Percentiles rank a stretch among this genome's conserved stretches.
Evolutionary conservation across 1,140 invertebrate species (phyloP).

Genomic region (Drosophila subpulchrella): DNA sequence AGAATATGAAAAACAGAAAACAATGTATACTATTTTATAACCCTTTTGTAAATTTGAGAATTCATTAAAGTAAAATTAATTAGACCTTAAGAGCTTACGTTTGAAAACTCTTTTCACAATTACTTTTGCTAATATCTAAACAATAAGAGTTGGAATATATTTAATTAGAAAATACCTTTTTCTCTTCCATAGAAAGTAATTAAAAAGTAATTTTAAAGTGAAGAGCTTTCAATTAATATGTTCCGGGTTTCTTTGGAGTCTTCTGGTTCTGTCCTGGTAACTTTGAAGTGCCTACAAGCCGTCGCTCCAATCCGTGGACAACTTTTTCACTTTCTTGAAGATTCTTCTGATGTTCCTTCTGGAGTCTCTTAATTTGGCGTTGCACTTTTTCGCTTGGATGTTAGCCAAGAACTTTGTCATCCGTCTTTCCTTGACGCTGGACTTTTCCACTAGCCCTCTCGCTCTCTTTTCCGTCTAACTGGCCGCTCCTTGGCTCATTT

Average conservation of each 20-base stretch:
- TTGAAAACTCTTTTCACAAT: too few species aligned
- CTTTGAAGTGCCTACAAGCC: constrained; percentile 4
- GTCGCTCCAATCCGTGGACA: background rate
- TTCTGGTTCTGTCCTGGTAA: background rate
- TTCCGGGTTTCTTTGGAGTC: background rate
- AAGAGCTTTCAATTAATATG: constrained; percentile 15
- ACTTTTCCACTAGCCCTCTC: background rate
- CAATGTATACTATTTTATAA: too few species aligned
- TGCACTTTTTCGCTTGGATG: constrained; percentile 54
- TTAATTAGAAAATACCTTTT: background rate
- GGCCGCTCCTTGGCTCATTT: constrained; percentile 65
- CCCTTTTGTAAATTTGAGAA: too few species aligned
- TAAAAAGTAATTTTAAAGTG: background rate
- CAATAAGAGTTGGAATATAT: background rate
- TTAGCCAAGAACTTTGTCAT: constrained; percentile 55
- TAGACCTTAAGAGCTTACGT: background rate
- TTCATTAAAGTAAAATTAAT: too few species aligned
- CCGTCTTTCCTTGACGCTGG: constrained; percentile 5
- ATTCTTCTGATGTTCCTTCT: constrained; percentile 17
- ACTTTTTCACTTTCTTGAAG: constrained; percentile 7
- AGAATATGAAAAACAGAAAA: too few species aligned
- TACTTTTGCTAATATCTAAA: background rate
- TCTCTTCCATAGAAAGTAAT: background rate
- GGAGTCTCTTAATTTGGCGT: constrained; percentile 64
- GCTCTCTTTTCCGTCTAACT: constrained; percentile 49